phyloP scores from a whole-genome alignment of 2,797 vertebrate genomes.

The Crypturellus tataupa region DNA sequence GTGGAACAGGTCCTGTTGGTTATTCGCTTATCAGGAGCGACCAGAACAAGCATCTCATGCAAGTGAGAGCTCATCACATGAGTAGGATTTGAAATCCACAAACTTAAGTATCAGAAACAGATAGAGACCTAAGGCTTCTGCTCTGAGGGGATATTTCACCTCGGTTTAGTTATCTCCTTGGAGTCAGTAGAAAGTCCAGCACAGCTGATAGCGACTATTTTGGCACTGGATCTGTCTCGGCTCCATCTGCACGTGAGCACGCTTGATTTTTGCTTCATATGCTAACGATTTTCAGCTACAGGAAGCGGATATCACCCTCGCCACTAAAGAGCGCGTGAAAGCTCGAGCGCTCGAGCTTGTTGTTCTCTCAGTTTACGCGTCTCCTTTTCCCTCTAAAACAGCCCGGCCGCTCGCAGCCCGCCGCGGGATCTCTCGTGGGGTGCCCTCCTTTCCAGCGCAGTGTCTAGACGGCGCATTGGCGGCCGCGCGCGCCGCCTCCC shows the following conservation, averaged over 20 bases:
- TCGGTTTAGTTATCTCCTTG: slow-evolving; percentile 2
- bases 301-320: slow-evolving; percentile 13
- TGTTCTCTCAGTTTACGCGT: slow-evolving; percentile 46
- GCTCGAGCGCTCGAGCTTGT: slow-evolving; percentile 33
- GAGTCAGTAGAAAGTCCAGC: not conserved
- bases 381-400: not conserved
- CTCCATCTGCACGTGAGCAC: not conserved
- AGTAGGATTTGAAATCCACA: not conserved
- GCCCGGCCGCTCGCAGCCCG: slow-evolving; percentile 25
- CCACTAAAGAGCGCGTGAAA: slow-evolving; percentile 26
- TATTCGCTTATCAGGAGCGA: not conserved
- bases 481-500: not conserved
- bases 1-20: too few species aligned
- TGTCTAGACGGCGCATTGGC: slow-evolving; percentile 67
- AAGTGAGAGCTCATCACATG: not conserved
- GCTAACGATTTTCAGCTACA: not conserved
- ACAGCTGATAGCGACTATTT: not conserved
- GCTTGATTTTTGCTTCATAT: not conserved
- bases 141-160: slow-evolving; percentile 1
- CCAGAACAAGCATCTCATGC: not conserved
- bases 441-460: slow-evolving; percentile 72
- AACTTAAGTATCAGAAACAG: slow-evolving; percentile 29
- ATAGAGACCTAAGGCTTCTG: not conserved
- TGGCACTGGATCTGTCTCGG: slow-evolving; percentile 14
- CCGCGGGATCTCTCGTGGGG: not conserved